Evolutionary conservation across 1,140 invertebrate genomes (phyloP).

Genomic region (Brachionus rubens): DNA sequence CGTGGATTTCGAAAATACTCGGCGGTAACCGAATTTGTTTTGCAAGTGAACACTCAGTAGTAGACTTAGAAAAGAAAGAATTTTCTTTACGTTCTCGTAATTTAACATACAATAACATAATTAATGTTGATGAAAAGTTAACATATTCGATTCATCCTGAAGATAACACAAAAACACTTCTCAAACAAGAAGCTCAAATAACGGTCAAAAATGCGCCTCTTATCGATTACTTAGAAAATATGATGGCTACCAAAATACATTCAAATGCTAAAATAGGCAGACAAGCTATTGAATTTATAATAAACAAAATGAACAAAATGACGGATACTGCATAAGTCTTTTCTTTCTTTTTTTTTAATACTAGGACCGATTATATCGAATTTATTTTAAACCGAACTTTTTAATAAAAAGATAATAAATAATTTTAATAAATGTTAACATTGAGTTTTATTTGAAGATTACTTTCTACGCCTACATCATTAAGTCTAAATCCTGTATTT

Average conservation of each 20-base stretch:
- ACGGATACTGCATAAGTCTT: slow-evolving; percentile 11
- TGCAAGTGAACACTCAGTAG: slow-evolving; percentile 45
- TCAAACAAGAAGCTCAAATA: slow-evolving; percentile 44
- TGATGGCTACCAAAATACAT: slow-evolving; percentile 11
- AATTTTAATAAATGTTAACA: no score
- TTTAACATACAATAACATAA: slow-evolving; percentile 32
- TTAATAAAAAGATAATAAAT: no score
- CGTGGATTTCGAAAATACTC: slow-evolving; percentile 21
- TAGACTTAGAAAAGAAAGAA: background rate
- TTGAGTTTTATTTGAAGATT: no score
- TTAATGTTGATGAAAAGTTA: slow-evolving; percentile 28
- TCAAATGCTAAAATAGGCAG: slow-evolving; percentile 38
- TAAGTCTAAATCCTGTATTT: no score
- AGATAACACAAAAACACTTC: slow-evolving; percentile 37
- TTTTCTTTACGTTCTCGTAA: slow-evolving; percentile 19
- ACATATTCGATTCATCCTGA: slow-evolving; percentile 28
- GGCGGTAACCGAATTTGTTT: slow-evolving; percentile 13
- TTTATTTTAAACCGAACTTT: no score
- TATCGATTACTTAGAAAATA: slow-evolving; percentile 23
- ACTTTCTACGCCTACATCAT: no score
- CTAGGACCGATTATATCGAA: no score
- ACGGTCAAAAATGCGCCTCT: slow-evolving; percentile 42
- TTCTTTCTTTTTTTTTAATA: no score
- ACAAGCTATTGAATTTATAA: slow-evolving; percentile 44
- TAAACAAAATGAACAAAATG: slow-evolving; percentile 46